These are phyloP conservation scores for Anneissia japonica DNA, from an alignment of 35 echinoderm and acorn worm genomes.

Conservation along the genomic window DNA sequence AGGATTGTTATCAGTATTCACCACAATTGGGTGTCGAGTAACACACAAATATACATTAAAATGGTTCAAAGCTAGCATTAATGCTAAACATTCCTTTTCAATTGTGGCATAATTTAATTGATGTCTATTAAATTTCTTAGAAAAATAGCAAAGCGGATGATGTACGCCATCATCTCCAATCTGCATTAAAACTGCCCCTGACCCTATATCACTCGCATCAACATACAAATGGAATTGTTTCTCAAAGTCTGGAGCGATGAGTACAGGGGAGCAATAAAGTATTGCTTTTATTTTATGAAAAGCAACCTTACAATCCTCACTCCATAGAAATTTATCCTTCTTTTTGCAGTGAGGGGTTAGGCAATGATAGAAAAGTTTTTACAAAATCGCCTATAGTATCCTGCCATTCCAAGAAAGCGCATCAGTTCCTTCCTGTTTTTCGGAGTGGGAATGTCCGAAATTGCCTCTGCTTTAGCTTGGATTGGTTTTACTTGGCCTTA, in stretches of 20 bases:
- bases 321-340: constrained; percentile 35
- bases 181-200: constrained; percentile 49
- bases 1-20: background rate
- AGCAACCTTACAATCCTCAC: constrained; percentile 31
- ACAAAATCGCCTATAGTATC: constrained; percentile 26
- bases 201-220: constrained; percentile 64
- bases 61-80: constrained; percentile 26
- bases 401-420: constrained; percentile 40
- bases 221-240: constrained; percentile 47
- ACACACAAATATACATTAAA: background rate
- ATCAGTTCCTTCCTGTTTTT: constrained; percentile 30
- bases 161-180: constrained; percentile 34
- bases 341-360: constrained; percentile 39
- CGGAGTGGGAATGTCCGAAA: constrained; percentile 17
- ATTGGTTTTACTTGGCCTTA: constrained; percentile 32
- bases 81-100: constrained; percentile 43
- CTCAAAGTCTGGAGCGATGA: constrained; percentile 40
- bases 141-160: constrained; percentile 62
- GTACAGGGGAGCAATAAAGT: constrained; percentile 31
- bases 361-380: constrained; percentile 10
- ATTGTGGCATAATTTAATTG: constrained; percentile 51
- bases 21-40: background rate
- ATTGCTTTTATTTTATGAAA: constrained; percentile 57
- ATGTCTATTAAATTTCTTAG: constrained; percentile 50
- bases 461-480: constrained; percentile 20